Base-by-base conservation (phyloP, 2,113 vertebrate genomes). In the Ammodytes marinus region DNA sequence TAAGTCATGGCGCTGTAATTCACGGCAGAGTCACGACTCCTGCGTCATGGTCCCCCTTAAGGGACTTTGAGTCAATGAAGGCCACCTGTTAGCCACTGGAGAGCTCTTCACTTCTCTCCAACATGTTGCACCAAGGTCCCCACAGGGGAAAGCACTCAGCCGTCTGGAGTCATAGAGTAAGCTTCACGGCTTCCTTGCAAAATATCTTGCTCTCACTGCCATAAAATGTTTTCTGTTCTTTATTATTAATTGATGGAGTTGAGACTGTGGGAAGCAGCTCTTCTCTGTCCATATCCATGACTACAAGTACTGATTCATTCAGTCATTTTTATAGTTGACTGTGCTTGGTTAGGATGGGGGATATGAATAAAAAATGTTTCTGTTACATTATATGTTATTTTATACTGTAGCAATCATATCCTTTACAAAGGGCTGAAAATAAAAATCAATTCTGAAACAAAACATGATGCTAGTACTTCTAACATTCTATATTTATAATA, bases 11-110 rank as follows among this genome's bases (percentile, higher is more conserved):
- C 69, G 70, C 59, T 81, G 63, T 82, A 64, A 80, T 78, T 84
- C 74, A 79, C 0, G 0, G 10, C 60, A 54, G 55, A 72, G 74
- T 88, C 86, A 82, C 14, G 19, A 76, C 66, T 84, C 46, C 58
- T 77, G 81, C 65, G 17, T 89, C 90, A 79, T 13, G n/a, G 69
- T 77, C 70, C 74, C 57, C 77, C 65, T 85, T 52, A 75, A 88
- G 82, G 74, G 78, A 47, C 79, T 74, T 47, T 84, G 84, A 84
- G 81, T 87, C 82, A 88, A 79, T 87, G 73, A 81, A 78, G 84
- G 89, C 84, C 86, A 85, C 86, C 85, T 89, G 88, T 69, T 78
- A 72, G 65, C 84, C 80, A 82, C 80, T 79, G 65, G 69, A 79
- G 74, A 83, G 71, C 80, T 59, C 74, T 90, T 90, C 54, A 76